Percentiles rank a stretch among this genome's conserved stretches.
Conservation (phyloP, 2,113 vertebrate genomes). For the Pseudopodoces humilis region DNA sequence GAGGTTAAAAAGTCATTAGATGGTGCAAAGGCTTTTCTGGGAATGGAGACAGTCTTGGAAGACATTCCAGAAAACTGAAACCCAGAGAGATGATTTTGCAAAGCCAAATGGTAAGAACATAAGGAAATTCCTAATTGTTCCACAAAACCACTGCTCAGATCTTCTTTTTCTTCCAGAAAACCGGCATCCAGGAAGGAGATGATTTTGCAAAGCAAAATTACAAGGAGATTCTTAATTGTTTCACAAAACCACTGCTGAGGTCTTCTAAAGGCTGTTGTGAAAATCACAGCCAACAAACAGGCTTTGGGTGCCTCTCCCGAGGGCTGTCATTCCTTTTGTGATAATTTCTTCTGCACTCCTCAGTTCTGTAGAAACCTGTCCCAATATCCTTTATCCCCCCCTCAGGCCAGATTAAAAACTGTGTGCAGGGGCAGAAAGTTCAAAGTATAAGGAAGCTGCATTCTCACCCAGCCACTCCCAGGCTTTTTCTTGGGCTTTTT, state of each 20-base stretch:
- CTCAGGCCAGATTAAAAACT: slow-evolving; percentile 6
- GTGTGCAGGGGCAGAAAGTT: neutral
- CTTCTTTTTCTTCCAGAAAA: neutral
- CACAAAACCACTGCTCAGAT: neutral
- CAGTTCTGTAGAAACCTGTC: neutral
- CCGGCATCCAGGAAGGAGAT: neutral
- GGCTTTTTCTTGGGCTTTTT: neutral
- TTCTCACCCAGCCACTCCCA: neutral
- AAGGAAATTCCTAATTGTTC: neutral
- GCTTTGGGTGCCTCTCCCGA: neutral
- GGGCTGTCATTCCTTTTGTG: neutral
- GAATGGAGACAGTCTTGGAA: neutral
- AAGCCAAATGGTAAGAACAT: neutral
- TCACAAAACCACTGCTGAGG: neutral
- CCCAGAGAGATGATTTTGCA: neutral
- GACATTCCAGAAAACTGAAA: neutral
- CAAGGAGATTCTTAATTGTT: neutral
- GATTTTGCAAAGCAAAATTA: neutral
- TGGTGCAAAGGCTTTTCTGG: neutral
- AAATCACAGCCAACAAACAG: neutral
- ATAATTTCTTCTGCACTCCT: neutral
- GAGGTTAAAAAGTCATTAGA: neutral
- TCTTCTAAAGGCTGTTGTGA: neutral
- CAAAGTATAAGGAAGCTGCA: neutral
- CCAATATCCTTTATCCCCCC: neutral